Evolutionary conservation across 2,888 invertebrate genomes (phyloP).

Genomic region (Euphydryas editha): DNA sequence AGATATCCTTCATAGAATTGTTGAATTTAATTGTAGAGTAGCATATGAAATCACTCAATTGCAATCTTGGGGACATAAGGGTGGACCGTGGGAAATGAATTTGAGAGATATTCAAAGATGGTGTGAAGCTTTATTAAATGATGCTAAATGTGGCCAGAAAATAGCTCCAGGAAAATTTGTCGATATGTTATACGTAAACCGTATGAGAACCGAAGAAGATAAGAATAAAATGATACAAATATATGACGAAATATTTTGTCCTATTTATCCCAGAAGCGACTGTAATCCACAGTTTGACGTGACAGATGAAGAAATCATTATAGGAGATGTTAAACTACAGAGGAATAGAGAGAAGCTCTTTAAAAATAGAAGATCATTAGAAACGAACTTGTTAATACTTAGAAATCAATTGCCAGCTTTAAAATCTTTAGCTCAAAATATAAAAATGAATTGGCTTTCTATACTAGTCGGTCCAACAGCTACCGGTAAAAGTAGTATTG

Average conservation of each 20-base stretch:
- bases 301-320: slow-evolving; percentile 81
- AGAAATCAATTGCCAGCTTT: slow-evolving; percentile 86
- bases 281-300: slow-evolving; percentile 84
- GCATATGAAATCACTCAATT: slow-evolving; percentile 85
- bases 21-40: slow-evolving; percentile 89
- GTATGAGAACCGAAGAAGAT: slow-evolving; percentile 92
- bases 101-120: slow-evolving; percentile 96
- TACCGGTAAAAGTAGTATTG: slow-evolving; percentile 91
- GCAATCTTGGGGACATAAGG: slow-evolving; percentile 89
- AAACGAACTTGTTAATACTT: slow-evolving; percentile 74
- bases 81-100: slow-evolving; percentile 99
- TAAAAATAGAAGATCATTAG: slow-evolving; percentile 61
- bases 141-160: slow-evolving; percentile 53
- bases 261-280: slow-evolving; percentile 76
- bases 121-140: slow-evolving; percentile 89
- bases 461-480: slow-evolving; percentile 92
- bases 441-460: slow-evolving; percentile 96
- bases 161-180: slow-evolving; percentile 85
- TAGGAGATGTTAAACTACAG: slow-evolving; percentile 85
- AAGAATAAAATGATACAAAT: slow-evolving; percentile 86
- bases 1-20: slow-evolving; percentile 87
- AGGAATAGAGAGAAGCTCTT: slow-evolving; percentile 70
- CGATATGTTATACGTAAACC: slow-evolving; percentile 91
- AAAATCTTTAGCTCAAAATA: slow-evolving; percentile 92
- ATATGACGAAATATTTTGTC: slow-evolving; percentile 78